These are phyloP conservation scores for Bilobella aurantiaca DNA, from an alignment of 1,140 invertebrate genomes.

Conservation along the genomic window DNA sequence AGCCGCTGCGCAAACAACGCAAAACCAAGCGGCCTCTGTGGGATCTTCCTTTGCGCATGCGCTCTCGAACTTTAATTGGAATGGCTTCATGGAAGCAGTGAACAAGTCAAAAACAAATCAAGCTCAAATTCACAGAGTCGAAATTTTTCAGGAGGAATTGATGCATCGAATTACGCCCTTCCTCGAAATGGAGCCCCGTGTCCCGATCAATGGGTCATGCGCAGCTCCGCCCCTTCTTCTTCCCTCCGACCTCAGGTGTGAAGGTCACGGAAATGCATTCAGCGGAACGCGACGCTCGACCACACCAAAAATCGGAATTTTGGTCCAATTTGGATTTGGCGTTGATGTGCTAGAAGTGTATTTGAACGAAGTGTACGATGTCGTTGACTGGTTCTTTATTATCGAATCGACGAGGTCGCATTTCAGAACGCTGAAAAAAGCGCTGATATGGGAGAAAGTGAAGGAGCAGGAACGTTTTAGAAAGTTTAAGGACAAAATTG, in stretches of 20 bases:
- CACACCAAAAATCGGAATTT: conserved; percentile 8
- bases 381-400: conserved; percentile 16
- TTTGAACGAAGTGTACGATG: conserved; percentile 13
- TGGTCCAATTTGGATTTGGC: conserved; percentile 16
- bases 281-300: background rate
- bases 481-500: conserved; percentile 8
- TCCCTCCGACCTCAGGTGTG: background rate
- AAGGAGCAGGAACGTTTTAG: conserved; percentile 5
- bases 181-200: conserved; percentile 7
- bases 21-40: too few species aligned
- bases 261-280: background rate
- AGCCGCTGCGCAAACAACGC: too few species aligned
- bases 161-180: background rate
- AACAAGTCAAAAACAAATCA: background rate
- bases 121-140: background rate
- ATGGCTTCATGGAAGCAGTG: background rate
- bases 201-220: conserved; percentile 1
- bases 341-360: conserved; percentile 15
- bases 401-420: conserved; percentile 14
- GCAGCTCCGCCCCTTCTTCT: background rate
- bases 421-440: background rate
- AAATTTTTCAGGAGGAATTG: background rate
- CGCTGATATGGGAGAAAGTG: conserved; percentile 12
- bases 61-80: background rate
- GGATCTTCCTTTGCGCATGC: background rate